Base-by-base conservation (phyloP, 2,797 vertebrate genomes). In the Galagoides demidoff region DNA sequence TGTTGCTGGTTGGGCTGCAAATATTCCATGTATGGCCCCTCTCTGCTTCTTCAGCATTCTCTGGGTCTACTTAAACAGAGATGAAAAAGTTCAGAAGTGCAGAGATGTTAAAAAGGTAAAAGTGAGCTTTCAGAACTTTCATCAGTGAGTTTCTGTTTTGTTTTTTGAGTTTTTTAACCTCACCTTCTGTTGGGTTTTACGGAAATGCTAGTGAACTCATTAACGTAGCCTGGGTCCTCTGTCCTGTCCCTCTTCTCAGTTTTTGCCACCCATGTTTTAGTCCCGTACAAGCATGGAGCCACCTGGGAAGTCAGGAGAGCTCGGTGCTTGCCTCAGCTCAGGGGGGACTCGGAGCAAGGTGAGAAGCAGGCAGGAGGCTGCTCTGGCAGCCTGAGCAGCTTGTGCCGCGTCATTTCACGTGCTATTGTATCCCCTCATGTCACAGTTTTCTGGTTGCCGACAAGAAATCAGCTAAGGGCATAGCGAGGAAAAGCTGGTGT, bases 391-490 rank as follows among this genome's bases (percentile, higher is more conserved):
- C 95, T 92, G 95, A 97, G 61, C 90, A 97, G 88, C 84, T 97
- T 97, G 95, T 59, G 85, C 89, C 77, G 27, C 86, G 96, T 96
- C 91, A 85, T 89, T 82, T 89, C 14, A 5, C 66, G n/a, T 73
- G 83, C 63, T 0, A 0, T 61, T 52, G 5, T 96, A 97, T 89
- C 96, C 97, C 93, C 92, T 97, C 52, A 88, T 94, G 96, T 91
- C 86, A 97, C 68, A 71, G 97, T 97, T 97, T 81, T 93, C 55
- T 89, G 13, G 87, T 97, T 97, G 90, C 85, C 71, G 37, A 90
- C 92, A 96, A 90, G 95, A 96, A 96, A 96, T 97, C 93, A 94
- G 64, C 93, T 94, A 82, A 81, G 83, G 88, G 86, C 94, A 97
- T 71, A 37, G 17, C 45, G 49, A 91, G 68, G 76, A 92, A 95